These are phyloP conservation scores for Reinhardtius hippoglossoides DNA, from an alignment of 2,113 vertebrate species.

Conservation along the genomic window DNA sequence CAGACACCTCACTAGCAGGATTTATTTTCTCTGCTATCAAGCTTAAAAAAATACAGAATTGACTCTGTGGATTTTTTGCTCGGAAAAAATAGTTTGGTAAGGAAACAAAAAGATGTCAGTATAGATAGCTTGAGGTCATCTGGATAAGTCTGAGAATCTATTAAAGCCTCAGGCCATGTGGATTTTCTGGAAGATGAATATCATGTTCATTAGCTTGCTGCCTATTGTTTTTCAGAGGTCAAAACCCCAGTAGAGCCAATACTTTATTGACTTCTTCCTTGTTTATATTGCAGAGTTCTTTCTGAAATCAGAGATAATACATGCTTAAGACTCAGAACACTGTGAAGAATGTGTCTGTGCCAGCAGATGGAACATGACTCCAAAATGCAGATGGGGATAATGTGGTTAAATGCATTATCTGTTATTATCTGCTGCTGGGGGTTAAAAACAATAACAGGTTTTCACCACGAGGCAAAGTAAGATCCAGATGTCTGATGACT, in stretches of 20 bases:
- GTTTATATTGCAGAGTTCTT: slow-evolving; percentile 9
- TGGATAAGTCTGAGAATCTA: slow-evolving; percentile 12
- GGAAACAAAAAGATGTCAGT: slow-evolving; percentile 42
- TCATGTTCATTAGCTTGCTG: not conserved
- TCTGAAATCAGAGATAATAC: slow-evolving; percentile 13
- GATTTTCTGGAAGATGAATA: slow-evolving; percentile 21
- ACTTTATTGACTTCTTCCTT: slow-evolving; percentile 6
- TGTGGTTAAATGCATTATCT: not conserved
- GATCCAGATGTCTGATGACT: no score
- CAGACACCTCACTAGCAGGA: slow-evolving; percentile 54
- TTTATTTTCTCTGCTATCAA: slow-evolving; percentile 46
- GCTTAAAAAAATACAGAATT: slow-evolving; percentile 34
- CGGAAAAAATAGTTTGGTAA: slow-evolving; percentile 59
- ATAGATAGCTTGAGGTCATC: slow-evolving; percentile 39
- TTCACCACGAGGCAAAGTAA: no score
- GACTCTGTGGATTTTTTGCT: slow-evolving; percentile 55
- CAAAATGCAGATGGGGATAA: slow-evolving; percentile 12
- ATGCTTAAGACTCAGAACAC: not conserved
- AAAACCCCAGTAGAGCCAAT: not conserved
- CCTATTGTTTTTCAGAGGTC: not conserved
- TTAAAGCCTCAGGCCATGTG: slow-evolving; percentile 21
- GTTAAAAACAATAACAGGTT: not conserved
- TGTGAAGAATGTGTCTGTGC: slow-evolving; percentile 4
- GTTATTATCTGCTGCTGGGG: not conserved
- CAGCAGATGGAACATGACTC: not conserved